Percentiles rank a stretch among this genome's conserved stretches.
phyloP scores from a whole-genome alignment of 1,140 invertebrate genomes.

The Monomorium pharaonis region DNA sequence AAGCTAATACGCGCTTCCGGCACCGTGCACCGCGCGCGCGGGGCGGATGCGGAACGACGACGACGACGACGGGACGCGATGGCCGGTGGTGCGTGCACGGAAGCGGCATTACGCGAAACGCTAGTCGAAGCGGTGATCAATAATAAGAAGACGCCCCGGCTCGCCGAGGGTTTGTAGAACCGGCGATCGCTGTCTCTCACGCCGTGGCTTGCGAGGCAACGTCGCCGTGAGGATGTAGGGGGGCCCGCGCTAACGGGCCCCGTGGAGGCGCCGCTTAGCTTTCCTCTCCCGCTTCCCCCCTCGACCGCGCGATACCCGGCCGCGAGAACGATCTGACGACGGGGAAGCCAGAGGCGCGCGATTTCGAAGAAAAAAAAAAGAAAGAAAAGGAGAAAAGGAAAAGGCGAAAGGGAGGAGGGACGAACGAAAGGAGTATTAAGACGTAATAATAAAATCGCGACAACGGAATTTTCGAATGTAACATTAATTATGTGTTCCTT shows the following conservation, averaged over 20 bases:
- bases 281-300: constrained; percentile 42
- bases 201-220: constrained; percentile 20
- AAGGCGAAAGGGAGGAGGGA: neutral
- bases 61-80: constrained; percentile 39
- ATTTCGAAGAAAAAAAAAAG: neutral
- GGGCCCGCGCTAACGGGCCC: constrained; percentile 63
- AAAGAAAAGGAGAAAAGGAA: neutral
- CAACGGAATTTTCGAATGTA: constrained; percentile 20
- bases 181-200: constrained; percentile 38
- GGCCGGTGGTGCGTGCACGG: constrained; percentile 46
- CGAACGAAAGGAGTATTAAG: neutral
- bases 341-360: neutral
- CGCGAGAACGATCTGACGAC: neutral
- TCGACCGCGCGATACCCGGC: neutral
- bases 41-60: constrained; percentile 45
- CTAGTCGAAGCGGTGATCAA: constrained; percentile 62
- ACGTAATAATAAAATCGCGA: constrained; percentile 5
- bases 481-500: constrained; percentile 60
- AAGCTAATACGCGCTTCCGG: neutral
- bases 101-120: constrained; percentile 27
- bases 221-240: constrained; percentile 65
- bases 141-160: constrained; percentile 65
- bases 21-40: constrained; percentile 13
- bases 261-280: constrained; percentile 57
- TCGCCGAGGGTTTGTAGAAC: constrained; percentile 58